phyloP scores from a whole-genome alignment of 2,888 invertebrate genomes.

The Torymus texanus region DNA sequence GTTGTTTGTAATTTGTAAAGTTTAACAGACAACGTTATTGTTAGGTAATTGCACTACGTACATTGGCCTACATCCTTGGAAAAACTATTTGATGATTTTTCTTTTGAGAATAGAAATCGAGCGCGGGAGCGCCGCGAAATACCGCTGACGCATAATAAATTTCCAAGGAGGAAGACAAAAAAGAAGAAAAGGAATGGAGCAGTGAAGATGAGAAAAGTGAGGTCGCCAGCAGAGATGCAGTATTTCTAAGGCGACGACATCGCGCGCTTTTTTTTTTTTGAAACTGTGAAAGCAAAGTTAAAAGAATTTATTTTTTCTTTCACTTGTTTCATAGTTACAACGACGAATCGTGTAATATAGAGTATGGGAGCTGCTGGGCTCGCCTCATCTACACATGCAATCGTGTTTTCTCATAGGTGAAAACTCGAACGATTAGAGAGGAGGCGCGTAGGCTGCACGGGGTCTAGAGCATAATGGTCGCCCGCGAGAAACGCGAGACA shows the following conservation, averaged over 20 bases:
- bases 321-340: neutral
- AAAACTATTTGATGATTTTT: constrained; percentile 6
- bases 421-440: constrained; percentile 11
- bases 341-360: too few species aligned
- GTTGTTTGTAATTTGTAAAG: too few species aligned
- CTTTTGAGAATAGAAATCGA: constrained; percentile 39
- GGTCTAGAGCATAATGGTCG: constrained; percentile 1
- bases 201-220: too few species aligned
- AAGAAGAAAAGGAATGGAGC: neutral
- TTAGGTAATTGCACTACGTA: too few species aligned
- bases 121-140: constrained; percentile 12
- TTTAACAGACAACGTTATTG: too few species aligned
- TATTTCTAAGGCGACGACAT: neutral
- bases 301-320: neutral
- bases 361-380: too few species aligned
- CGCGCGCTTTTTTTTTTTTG: constrained; percentile 8
- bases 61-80: too few species aligned
- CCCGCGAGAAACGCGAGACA: constrained; percentile 65
- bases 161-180: constrained; percentile 2
- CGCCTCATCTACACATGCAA: too few species aligned
- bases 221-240: neutral
- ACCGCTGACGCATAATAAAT: constrained; percentile 1
- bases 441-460: neutral
- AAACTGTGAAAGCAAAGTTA: neutral
- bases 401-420: neutral